Base-by-base conservation (phyloP, 2,797 vertebrate genomes). In the Enteromius trimaculatus region DNA sequence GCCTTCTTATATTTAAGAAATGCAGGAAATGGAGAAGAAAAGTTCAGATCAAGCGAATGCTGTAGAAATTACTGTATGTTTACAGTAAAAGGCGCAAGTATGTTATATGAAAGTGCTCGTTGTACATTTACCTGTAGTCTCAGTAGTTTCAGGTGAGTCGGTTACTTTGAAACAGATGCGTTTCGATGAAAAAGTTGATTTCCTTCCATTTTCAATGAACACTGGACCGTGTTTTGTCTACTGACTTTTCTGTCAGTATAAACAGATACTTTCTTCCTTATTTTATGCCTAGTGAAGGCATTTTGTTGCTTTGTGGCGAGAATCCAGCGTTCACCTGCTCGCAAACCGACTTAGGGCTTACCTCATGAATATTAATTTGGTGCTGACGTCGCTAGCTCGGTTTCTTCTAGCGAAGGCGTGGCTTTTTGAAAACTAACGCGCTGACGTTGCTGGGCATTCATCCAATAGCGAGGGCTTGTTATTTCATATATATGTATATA, bases 291-390 rank as follows among this genome's bases (percentile, higher is more conserved):
- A 37, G n/a, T 68, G 37, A 17, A 47, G 31, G 17, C 65, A 79
- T 74, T 65, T 74, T 7, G 6, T 7, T 6, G 4, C 17, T 55
- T 44, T 31, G 39, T 21, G 77, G 19, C 51, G n/a, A 37, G 4
- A 23, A 34, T 14, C 47, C 78, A 60, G 16, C 31, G n/a, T 58
- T 47, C 84, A 87, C 84, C 86, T 87, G 86, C 34, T 6, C 76
- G 19, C 21, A 42, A 42, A 65, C n/a, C 2, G 55, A 71, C 37
- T 23, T 80, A 9, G 29, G 58, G 1, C 26, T 49, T 49, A 49
- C 58, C 47, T 77, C 19, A 65, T 80, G 70, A 74, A 78, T 68
- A 77, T 66, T 80, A 55, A 84, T 80, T 11, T 58, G 6, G 3
- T 26, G 37, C 3, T 60, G 81, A 80, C 60, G 77, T 80, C 58